These are phyloP conservation scores for Morpho helenor DNA, from an alignment of 2,888 invertebrate genomes.

Conservation along the genomic window DNA sequence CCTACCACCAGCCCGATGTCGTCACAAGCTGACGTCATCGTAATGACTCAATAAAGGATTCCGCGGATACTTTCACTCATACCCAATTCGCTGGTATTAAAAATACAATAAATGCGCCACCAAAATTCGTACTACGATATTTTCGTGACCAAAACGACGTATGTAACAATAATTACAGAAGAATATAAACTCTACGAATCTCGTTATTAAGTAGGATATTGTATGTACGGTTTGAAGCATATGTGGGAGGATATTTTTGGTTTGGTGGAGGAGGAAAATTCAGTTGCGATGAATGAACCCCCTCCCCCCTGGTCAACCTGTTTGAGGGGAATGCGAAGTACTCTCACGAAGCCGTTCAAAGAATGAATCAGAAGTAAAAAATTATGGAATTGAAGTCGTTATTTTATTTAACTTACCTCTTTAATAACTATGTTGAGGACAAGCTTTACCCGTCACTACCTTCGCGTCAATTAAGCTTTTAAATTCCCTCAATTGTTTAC, in stretches of 20 bases:
- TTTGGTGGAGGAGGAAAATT: conserved; percentile 26
- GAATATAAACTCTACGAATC: not conserved
- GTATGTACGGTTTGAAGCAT: not conserved
- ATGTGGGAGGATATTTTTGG: conserved; percentile 5
- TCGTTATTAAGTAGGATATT: not conserved
- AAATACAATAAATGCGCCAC: conserved; percentile 15
- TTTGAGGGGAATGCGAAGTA: conserved; percentile 21
- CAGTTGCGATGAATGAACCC: conserved; percentile 20
- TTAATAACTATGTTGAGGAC: too few relatives aligned
- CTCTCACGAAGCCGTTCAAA: conserved; percentile 17
- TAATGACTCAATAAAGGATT: conserved; percentile 13
- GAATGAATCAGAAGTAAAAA: conserved; percentile 10
- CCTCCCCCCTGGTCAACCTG: conserved; percentile 19
- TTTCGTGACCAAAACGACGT: not conserved
- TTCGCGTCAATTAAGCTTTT: too few relatives aligned
- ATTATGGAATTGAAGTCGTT: conserved; percentile 5
- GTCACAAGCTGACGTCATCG: conserved; percentile 4
- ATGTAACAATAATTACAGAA: not conserved
- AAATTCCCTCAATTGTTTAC: too few relatives aligned
- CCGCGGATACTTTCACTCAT: conserved; percentile 17
- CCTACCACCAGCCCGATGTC: not conserved
- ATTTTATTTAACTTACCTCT: not conserved
- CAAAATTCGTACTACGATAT: conserved; percentile 11
- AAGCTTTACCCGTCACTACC: too few relatives aligned
- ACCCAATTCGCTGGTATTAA: conserved; percentile 9